Evolutionary conservation across 1,140 invertebrate genomes (phyloP), one percentile per base, ranked within the genome.

Genomic region (Stratiolaelaps scimitus): DNA sequence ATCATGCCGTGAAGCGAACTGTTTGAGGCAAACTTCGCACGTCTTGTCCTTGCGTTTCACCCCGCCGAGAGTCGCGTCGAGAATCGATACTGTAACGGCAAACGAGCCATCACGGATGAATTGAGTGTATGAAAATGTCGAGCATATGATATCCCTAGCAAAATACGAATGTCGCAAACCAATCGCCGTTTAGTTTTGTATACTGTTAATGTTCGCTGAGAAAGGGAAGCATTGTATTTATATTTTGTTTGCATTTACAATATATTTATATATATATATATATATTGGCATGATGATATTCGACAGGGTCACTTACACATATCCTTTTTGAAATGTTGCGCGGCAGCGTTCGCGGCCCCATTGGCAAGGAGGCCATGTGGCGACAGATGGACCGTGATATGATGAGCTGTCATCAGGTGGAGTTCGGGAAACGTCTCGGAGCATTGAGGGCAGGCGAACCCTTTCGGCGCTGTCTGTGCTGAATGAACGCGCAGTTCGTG

Each of bases 11-110:
- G 53, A 60, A 15, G 53, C 53, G 26, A 60, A 60, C 53, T 60
- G 53, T 60, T 60, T 60, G 1, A 60, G 34, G 34, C 53, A 60
- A 26, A 60, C 53, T 23, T 60, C 53, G 23, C 53, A 60, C 53
- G 53, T 60, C 53, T 60, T 60, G 23, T 60, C 53, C 53, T 60
- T 60, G 34, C 53, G 53, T 60, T 60, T 60, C 15, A 34, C 34
- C 4, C 34, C 34, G 20, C 53, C 23, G 15, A 60, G 23, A 1
- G 53, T 60, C 15, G 53, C 53, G 26, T 60, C 53, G 15, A 60
- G 23, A 34, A 60, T 60, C 13, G 26, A 29, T 23, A 60, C 53
- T 60, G 53, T 26, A 26, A 60, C 17, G 15, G 17, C 17, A 26
- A 20, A 60, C 4, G 19, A 48, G 15, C 47, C 5, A 20, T 15